Conservation (phyloP, 2,113 vertebrate species). For the Pycnonotus jocosus region DNA sequence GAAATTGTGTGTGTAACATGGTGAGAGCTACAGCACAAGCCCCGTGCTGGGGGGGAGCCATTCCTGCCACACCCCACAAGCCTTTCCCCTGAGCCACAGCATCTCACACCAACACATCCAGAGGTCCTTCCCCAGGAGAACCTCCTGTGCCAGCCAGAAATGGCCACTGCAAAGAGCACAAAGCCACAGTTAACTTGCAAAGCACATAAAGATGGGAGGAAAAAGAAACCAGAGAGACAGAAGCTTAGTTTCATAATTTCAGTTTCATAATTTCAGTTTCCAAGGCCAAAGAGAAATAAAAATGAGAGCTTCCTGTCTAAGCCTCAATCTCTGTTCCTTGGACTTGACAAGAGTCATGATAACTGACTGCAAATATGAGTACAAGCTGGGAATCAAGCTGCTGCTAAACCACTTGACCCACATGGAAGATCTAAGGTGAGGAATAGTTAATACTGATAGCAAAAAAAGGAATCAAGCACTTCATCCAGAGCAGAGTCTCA, state of each 20-base stretch:
- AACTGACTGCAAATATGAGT: neutral
- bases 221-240: neutral
- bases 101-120: neutral
- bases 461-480: neutral
- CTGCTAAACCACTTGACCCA: neutral
- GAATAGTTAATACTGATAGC: neutral
- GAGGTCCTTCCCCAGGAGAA: neutral
- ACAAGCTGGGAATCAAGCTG: neutral
- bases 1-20: fast-evolving
- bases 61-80: neutral
- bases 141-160: neutral
- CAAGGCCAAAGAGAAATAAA: neutral
- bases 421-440: neutral
- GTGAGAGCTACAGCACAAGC: neutral
- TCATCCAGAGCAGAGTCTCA: neutral
- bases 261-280: neutral
- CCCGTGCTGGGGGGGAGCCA: fast-evolving
- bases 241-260: neutral
- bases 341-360: neutral
- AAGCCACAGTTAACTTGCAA: neutral
- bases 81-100: fast-evolving
- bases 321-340: neutral
- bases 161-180: neutral
- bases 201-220: neutral
- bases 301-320: neutral